A percentile compares a stretch with the other conserved stretches of the same genome.
Conservation (phyloP, 1,140 invertebrate genomes). For the Drosophila arizonae region DNA sequence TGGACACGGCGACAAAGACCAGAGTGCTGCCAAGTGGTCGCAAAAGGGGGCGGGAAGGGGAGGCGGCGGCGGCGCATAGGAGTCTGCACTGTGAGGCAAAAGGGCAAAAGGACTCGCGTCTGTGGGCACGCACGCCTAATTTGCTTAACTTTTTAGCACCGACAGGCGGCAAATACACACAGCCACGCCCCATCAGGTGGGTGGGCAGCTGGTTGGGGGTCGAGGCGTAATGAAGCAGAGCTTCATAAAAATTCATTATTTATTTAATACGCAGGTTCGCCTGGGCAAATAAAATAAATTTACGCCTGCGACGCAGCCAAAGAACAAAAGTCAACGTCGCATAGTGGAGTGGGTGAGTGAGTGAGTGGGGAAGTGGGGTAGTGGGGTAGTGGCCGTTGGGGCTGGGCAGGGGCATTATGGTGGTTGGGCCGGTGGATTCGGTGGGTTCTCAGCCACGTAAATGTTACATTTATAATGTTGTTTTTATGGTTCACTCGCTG, state of each 20-base stretch:
- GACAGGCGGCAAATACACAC: slow-evolving; percentile 25
- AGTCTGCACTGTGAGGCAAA: background rate
- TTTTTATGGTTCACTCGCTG: slow-evolving; percentile 70
- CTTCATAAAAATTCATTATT: slow-evolving; percentile 81
- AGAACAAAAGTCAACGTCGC: slow-evolving; percentile 70
- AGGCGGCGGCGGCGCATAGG: background rate
- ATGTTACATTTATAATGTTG: slow-evolving; percentile 79
- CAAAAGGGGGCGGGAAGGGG: background rate
- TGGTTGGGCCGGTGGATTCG: background rate
- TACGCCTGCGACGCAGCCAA: slow-evolving; percentile 60
- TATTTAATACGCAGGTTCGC: slow-evolving; percentile 73
- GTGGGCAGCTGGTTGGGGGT: background rate
- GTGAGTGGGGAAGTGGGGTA: background rate
- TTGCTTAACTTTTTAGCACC: slow-evolving; percentile 81
- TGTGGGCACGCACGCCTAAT: slow-evolving; percentile 72
- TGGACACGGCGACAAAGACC: slow-evolving; percentile 12
- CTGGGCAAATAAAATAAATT: slow-evolving; percentile 76
- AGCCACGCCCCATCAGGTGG: slow-evolving; percentile 3
- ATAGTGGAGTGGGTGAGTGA: background rate
- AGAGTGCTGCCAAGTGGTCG: background rate
- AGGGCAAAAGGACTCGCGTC: slow-evolving; percentile 52
- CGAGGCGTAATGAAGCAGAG: slow-evolving; percentile 73
- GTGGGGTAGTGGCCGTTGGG: slow-evolving; percentile 10
- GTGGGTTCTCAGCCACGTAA: slow-evolving; percentile 55
- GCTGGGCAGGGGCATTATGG: slow-evolving; percentile 1